A percentile compares a stretch with the other conserved stretches of the same genome.
These are phyloP conservation scores for Platorchestia sp. DNA, from an alignment of 1,140 invertebrate species.

Conservation along the genomic window DNA sequence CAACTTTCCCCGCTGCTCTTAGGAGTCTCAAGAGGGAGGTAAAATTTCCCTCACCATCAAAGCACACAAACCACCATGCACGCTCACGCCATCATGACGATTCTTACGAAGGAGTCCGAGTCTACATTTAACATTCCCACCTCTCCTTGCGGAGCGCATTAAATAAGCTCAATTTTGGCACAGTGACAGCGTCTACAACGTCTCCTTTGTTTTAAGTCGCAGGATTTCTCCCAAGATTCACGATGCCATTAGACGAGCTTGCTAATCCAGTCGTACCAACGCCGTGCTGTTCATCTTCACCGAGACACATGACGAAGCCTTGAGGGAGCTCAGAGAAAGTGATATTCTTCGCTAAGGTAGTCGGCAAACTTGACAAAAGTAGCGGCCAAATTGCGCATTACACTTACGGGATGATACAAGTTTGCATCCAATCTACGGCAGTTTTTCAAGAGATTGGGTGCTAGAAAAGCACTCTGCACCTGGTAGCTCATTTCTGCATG, in stretches of 20 bases:
- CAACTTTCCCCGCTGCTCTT: background rate
- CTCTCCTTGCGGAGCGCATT: background rate
- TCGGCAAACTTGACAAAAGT: background rate
- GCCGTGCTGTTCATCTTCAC: background rate
- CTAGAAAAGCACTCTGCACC: background rate
- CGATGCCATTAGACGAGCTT: background rate
- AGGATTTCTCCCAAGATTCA: background rate
- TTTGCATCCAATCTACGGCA: background rate
- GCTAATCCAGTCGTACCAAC: background rate
- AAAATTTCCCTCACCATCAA: no score
- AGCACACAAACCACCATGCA: background rate
- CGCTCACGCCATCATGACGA: background rate
- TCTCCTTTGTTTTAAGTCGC: background rate
- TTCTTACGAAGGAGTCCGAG: background rate
- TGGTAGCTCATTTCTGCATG: background rate
- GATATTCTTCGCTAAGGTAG: background rate
- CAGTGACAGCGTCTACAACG: background rate
- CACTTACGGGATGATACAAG: background rate
- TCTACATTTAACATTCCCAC: background rate
- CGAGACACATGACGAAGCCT: background rate
- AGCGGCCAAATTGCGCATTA: background rate
- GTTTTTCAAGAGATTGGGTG: background rate
- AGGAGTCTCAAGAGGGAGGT: background rate
- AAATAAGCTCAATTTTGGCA: background rate
- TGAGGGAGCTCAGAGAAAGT: background rate